Evolutionary conservation across 2,888 invertebrate species (phyloP).

Genomic region (Drosophila phalerata): DNA sequence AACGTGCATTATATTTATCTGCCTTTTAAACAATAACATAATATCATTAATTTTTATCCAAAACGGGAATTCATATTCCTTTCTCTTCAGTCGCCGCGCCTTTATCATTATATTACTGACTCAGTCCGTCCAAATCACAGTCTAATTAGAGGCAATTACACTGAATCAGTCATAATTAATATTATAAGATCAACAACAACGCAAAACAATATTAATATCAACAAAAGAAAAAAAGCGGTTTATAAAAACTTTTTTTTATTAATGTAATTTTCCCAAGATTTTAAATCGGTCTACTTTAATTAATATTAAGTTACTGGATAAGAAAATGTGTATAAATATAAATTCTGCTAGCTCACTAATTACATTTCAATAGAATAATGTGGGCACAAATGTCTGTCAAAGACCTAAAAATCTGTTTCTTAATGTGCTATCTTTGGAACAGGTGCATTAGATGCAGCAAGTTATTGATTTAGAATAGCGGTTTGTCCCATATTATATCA

Average conservation of each 20-base stretch:
- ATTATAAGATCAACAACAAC: constrained; percentile 1
- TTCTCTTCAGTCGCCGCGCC: not conserved
- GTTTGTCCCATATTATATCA: constrained; percentile 6
- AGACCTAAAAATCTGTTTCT: not conserved
- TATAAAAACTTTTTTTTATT: not conserved
- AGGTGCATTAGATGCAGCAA: constrained; percentile 7
- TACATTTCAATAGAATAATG: not conserved
- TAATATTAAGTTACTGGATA: not conserved
- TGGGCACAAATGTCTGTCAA: not conserved
- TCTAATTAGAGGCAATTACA: constrained; percentile 24
- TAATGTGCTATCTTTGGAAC: not conserved
- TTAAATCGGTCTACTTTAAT: not conserved
- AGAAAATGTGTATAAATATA: not conserved
- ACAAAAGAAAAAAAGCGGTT: not conserved
- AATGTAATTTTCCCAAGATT: not conserved
- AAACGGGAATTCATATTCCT: constrained; percentile 14
- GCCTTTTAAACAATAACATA: not conserved
- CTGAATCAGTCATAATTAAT: constrained; percentile 5
- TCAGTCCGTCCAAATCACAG: constrained; percentile 1
- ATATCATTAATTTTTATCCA: not conserved
- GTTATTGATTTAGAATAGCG: constrained; percentile 6
- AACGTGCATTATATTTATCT: not conserved
- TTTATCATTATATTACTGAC: not conserved
- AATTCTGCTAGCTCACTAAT: not conserved
- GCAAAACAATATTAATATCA: not conserved